A percentile compares a stretch with the other conserved stretches of the same genome.
Evolutionary conservation across 1,140 invertebrate species (phyloP).

Genomic region (Pseudachorutes palmiensis): DNA sequence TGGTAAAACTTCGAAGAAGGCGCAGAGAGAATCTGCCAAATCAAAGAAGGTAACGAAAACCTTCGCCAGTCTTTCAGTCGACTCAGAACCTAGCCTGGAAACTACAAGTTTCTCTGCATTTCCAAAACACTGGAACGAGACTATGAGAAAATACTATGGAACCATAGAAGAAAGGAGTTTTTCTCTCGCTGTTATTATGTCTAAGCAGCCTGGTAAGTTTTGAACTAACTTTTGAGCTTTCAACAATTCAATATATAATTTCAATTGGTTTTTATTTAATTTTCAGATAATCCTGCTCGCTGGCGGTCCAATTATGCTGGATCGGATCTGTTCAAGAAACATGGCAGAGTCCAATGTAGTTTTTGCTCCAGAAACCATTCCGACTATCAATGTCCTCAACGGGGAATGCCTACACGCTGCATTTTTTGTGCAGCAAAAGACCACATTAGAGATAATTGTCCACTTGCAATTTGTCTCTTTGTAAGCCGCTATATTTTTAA

Average conservation of each 20-base stretch:
- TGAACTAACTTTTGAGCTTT: too few relatives aligned
- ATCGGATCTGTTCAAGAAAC: too few relatives aligned
- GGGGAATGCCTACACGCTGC: background rate
- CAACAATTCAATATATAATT: background rate
- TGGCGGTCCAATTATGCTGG: too few relatives aligned
- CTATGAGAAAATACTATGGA: background rate
- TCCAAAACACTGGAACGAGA: background rate
- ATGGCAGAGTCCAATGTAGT: background rate
- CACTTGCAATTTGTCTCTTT: background rate
- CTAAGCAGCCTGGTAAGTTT: background rate
- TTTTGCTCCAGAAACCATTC: background rate
- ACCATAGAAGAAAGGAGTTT: background rate
- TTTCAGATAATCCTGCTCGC: background rate
- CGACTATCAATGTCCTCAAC: background rate
- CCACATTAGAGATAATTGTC: background rate
- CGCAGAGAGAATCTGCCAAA: background rate
- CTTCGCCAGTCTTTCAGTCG: background rate
- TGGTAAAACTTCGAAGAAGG: background rate
- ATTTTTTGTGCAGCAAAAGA: background rate
- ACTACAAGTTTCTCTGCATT: background rate
- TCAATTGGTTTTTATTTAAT: background rate
- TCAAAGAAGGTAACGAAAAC: background rate
- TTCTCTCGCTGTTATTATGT: background rate
- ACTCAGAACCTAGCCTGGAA: background rate
- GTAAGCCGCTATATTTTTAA: background rate